These are phyloP conservation scores for Drosophila histrio DNA, from an alignment of 2,888 invertebrate genomes.

Conservation along the genomic window DNA sequence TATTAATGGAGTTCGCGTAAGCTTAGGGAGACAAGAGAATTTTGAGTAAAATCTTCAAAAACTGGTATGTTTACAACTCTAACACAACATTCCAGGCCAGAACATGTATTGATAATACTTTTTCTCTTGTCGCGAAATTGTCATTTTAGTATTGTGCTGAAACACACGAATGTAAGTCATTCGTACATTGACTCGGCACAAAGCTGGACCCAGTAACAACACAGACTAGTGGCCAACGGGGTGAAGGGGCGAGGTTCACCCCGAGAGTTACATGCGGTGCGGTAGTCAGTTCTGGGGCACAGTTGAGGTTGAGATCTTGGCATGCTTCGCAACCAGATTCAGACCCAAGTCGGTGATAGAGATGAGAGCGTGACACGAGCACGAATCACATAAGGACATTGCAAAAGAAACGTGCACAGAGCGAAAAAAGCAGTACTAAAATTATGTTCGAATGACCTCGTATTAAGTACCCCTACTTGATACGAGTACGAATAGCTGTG, in stretches of 20 bases:
- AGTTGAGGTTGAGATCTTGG: constrained; percentile 35
- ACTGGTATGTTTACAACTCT: neutral
- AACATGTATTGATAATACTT: constrained; percentile 1
- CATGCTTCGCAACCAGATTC: constrained; percentile 16
- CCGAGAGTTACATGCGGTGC: constrained; percentile 4
- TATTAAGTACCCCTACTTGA: no score
- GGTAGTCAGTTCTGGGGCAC: constrained; percentile 14
- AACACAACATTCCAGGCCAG: neutral
- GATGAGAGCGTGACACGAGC: neutral
- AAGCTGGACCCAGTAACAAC: constrained; percentile 11
- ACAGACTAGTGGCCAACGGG: neutral
- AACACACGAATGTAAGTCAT: constrained; percentile 60
- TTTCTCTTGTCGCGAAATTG: constrained; percentile 4
- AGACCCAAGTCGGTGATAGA: neutral
- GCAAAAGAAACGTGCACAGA: neutral
- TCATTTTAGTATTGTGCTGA: neutral
- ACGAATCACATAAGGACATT: neutral
- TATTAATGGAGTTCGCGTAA: neutral
- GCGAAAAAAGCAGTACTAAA: no score
- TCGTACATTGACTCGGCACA: constrained; percentile 63
- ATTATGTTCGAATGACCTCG: no score
- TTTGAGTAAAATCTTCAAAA: neutral
- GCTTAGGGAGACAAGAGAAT: neutral
- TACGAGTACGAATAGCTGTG: no score
- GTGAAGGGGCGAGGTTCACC: neutral